phyloP scores from a whole-genome alignment of 2,888 invertebrate species.

The Agrilus mali region DNA sequence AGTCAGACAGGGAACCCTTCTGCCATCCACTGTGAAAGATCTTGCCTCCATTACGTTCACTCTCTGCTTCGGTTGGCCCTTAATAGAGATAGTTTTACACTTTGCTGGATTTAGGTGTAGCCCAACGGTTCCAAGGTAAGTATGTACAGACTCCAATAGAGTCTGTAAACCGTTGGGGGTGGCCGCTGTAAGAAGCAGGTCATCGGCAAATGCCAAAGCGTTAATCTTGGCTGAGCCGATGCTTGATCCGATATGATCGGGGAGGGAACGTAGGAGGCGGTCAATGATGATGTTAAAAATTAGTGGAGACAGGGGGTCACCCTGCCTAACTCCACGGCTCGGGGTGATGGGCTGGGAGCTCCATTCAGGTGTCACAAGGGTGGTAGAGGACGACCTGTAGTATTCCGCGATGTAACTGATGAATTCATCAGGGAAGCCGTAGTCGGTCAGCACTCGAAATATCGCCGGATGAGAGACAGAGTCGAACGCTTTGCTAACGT shows the following conservation, averaged over 20 bases:
- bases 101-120: no score
- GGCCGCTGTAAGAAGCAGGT: slow-evolving; percentile 22
- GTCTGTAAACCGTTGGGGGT: slow-evolving; percentile 11
- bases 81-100: no score
- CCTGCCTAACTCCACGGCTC: slow-evolving; percentile 23
- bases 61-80: no score
- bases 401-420: no score
- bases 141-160: no score
- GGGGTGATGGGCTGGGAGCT: slow-evolving; percentile 14
- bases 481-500: no score
- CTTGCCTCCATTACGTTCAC: no score
- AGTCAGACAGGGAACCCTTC: no score
- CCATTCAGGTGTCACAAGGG: background rate
- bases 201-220: slow-evolving; percentile 25
- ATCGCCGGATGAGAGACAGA: no score
- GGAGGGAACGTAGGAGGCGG: background rate
- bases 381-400: no score
- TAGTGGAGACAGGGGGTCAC: slow-evolving; percentile 22
- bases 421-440: background rate
- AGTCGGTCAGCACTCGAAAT: background rate
- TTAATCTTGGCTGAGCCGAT: slow-evolving; percentile 9
- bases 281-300: slow-evolving; percentile 18
- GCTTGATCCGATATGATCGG: background rate
- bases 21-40: no score
- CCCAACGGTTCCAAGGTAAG: no score